phyloP scores from a whole-genome alignment of 2,888 invertebrate genomes.

The Leucophora obtusa region DNA sequence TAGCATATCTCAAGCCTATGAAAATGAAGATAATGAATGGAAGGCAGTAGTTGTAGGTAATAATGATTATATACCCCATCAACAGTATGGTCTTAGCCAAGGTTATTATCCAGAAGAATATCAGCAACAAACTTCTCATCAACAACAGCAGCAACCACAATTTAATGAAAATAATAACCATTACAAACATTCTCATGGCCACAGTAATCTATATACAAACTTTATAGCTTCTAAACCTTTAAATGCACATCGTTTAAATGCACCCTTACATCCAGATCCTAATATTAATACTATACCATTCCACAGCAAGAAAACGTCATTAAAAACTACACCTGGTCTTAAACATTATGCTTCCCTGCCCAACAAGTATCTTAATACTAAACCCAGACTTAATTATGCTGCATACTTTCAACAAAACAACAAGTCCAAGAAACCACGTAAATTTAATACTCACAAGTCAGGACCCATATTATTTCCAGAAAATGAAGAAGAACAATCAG shows the following conservation, averaged over 20 bases:
- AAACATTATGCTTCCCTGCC: constrained; percentile 77
- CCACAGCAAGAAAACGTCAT: constrained; percentile 75
- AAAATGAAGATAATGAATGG: constrained; percentile 73
- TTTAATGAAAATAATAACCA: background rate
- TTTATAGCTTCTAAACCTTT: constrained; percentile 53
- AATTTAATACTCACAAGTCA: constrained; percentile 61
- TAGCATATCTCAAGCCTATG: constrained; percentile 64
- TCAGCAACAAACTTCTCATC: constrained; percentile 59
- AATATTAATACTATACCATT: constrained; percentile 70
- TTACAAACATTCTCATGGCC: background rate
- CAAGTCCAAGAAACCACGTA: constrained; percentile 71
- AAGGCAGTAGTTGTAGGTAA: constrained; percentile 72
- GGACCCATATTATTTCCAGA: constrained; percentile 67
- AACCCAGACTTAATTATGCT: constrained; percentile 72
- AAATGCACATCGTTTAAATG: constrained; percentile 32
- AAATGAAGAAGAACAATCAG: constrained; percentile 69
- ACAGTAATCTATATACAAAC: constrained; percentile 60
- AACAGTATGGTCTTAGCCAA: constrained; percentile 41
- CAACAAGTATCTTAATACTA: constrained; percentile 63
- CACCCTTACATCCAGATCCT: constrained; percentile 70
- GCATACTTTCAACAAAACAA: constrained; percentile 74
- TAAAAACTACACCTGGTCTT: constrained; percentile 78
- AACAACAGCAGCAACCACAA: constrained; percentile 64
- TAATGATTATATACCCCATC: constrained; percentile 42
- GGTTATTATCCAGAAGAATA: constrained; percentile 69